Conservation (phyloP, 2,113 vertebrate species). For the Dermatemys mawii region DNA sequence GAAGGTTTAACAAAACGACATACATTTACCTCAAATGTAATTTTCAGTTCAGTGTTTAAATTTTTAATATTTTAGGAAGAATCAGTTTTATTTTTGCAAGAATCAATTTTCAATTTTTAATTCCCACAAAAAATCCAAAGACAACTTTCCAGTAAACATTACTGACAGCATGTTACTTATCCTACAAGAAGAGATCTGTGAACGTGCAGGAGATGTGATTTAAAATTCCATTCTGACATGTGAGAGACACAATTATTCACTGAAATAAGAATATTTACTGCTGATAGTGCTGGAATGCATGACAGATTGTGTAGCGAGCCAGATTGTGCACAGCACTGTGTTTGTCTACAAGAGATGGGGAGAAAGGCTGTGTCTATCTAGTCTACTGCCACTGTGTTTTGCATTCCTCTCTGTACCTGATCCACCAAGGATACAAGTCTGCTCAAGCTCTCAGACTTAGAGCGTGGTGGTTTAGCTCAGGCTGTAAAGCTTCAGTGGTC, state of each 20-base stretch:
- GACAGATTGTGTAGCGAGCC: background rate
- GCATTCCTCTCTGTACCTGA: background rate
- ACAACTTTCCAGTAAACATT: slow-evolving; percentile 3
- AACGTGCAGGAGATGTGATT: slow-evolving; percentile 65
- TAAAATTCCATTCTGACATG: slow-evolving; percentile 64
- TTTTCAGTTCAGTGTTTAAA: background rate
- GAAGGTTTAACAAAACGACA: background rate
- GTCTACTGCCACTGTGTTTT: background rate
- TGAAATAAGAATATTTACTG: slow-evolving; percentile 14
- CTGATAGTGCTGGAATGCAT: background rate
- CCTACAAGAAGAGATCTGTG: slow-evolving; percentile 19
- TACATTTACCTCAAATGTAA: background rate
- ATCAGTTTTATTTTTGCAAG: slow-evolving; percentile 34
- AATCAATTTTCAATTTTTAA: slow-evolving; percentile 11
- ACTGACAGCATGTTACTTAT: background rate
- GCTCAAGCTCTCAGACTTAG: background rate
- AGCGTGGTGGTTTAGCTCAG: background rate
- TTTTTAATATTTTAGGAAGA: slow-evolving; percentile 28
- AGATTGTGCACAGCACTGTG: background rate
- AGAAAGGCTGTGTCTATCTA: background rate
- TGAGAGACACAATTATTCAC: slow-evolving; percentile 54
- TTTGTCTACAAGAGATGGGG: slow-evolving; percentile 1
- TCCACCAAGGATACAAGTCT: background rate
- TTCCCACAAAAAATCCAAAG: slow-evolving; percentile 3
- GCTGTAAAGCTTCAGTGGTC: background rate